Evolutionary conservation across 2,888 invertebrate genomes (phyloP).

Genomic region (Eucera pruinosa): DNA sequence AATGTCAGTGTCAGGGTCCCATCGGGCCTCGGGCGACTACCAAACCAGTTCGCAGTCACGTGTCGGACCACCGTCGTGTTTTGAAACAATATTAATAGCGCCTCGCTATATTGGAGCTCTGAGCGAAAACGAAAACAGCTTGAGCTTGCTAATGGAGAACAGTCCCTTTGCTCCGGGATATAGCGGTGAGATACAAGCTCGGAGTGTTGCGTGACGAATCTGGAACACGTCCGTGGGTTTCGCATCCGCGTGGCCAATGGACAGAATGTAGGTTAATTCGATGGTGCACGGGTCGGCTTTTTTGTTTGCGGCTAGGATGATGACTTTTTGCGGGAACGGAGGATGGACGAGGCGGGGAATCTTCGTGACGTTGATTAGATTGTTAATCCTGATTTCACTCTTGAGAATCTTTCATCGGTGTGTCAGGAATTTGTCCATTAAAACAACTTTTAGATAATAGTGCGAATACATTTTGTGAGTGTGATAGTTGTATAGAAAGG

Average conservation of each 20-base stretch:
- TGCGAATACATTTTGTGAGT: background rate
- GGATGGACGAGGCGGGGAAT: background rate
- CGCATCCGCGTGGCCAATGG: slow-evolving; percentile 8
- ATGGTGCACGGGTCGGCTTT: background rate
- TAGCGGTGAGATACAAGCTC: too few species aligned
- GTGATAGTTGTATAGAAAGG: background rate
- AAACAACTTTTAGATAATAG: background rate
- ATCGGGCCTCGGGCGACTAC: slow-evolving; percentile 69
- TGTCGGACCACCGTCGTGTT: slow-evolving; percentile 67
- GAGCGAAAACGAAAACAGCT: background rate
- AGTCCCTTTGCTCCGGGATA: background rate
- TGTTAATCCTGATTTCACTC: background rate
- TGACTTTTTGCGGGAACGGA: too few species aligned
- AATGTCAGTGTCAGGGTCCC: slow-evolving; percentile 81
- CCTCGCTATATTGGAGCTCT: slow-evolving; percentile 43
- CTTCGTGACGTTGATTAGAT: background rate
- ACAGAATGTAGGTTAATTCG: slow-evolving; percentile 40
- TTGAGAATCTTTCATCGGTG: background rate
- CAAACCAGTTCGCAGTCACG: slow-evolving; percentile 78
- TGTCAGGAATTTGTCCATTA: background rate
- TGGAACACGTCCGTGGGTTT: slow-evolving; percentile 23
- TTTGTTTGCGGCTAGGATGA: background rate
- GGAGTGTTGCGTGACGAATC: slow-evolving; percentile 29
- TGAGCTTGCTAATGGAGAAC: slow-evolving; percentile 19
- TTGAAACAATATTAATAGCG: slow-evolving; percentile 77